A percentile compares a stretch with the other conserved stretches of the same genome.
Conservation (phyloP, 2,113 vertebrate species). For the Pangasianodon hypophthalmus region DNA sequence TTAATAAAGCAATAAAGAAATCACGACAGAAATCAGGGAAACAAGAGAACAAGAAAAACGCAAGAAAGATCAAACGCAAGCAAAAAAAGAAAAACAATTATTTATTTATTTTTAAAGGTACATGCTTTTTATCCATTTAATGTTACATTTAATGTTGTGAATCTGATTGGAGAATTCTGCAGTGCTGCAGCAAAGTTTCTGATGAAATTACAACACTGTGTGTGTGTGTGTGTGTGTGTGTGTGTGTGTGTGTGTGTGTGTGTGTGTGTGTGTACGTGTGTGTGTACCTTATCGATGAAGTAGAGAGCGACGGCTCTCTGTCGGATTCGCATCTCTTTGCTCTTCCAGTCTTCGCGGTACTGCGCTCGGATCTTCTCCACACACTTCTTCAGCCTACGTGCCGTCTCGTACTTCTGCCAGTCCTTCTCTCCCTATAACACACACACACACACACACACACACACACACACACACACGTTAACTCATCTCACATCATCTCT, state of each 20-base stretch:
- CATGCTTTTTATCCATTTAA: not conserved
- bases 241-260: no score
- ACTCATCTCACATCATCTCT: no score
- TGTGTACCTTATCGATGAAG: conserved; percentile 88
- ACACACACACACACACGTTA: no score
- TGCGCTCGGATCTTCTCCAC: conserved; percentile 89
- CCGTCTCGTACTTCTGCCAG: conserved; percentile 97
- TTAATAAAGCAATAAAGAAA: no score
- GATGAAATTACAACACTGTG: not conserved
- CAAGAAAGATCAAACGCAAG: no score
- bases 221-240: no score
- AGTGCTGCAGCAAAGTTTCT: not conserved
- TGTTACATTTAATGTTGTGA: not conserved
- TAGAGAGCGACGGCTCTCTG: conserved; percentile 94
- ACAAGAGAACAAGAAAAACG: not conserved
- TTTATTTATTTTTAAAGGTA: no score
- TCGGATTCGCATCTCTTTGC: conserved; percentile 95
- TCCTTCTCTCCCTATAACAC: conserved; percentile 88
- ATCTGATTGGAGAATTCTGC: no score
- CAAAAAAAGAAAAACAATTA: no score
- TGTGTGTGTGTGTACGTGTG: not conserved
- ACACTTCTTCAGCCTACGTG: conserved; percentile 89
- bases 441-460: not conserved
- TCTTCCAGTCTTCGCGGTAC: conserved; percentile 96
- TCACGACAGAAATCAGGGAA: no score